Conservation (phyloP, 2,888 invertebrate species). For the Drosophila formosana region DNA sequence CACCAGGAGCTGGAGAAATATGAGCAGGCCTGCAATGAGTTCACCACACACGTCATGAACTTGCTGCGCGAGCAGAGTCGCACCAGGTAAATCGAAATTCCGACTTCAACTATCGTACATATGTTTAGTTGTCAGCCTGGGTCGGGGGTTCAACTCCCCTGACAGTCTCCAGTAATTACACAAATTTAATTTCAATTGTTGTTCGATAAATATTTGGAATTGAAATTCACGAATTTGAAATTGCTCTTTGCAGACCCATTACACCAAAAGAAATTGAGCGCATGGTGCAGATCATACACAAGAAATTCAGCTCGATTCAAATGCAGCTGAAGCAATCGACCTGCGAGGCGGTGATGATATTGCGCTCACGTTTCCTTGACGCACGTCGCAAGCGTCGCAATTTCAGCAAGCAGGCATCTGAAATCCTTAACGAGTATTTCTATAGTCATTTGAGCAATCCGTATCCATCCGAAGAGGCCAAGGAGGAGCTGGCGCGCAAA, state of each 20-base stretch:
- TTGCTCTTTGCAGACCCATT: conserved; percentile 89
- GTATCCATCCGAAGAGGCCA: conserved; percentile 99
- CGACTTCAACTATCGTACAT: too few species aligned
- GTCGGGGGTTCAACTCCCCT: too few species aligned
- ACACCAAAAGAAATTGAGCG: conserved; percentile 99
- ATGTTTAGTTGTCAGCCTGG: too few species aligned
- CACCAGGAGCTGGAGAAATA: conserved; percentile 99
- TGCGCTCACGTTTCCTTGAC: conserved; percentile 90
- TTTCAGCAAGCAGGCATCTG: conserved; percentile 99
- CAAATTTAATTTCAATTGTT: not conserved
- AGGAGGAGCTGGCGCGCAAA: conserved; percentile 99
- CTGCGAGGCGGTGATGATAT: conserved; percentile 99
- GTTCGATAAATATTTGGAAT: not conserved
- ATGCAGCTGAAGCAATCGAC: conserved; percentile 99
- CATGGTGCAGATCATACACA: conserved; percentile 99
- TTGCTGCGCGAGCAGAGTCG: conserved; percentile 97
- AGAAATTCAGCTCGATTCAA: conserved; percentile 98
- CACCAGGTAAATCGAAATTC: conserved; percentile 86
- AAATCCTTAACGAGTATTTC: conserved; percentile 99
- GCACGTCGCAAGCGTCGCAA: conserved; percentile 97
- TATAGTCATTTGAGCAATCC: conserved; percentile 99
- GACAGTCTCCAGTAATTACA: too few species aligned
- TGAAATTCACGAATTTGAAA: too few species aligned
- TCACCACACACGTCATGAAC: conserved; percentile 99
- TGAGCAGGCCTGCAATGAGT: conserved; percentile 99